Evolutionary conservation across 2,113 vertebrate genomes (phyloP).

Genomic region (Petroica traversi): DNA sequence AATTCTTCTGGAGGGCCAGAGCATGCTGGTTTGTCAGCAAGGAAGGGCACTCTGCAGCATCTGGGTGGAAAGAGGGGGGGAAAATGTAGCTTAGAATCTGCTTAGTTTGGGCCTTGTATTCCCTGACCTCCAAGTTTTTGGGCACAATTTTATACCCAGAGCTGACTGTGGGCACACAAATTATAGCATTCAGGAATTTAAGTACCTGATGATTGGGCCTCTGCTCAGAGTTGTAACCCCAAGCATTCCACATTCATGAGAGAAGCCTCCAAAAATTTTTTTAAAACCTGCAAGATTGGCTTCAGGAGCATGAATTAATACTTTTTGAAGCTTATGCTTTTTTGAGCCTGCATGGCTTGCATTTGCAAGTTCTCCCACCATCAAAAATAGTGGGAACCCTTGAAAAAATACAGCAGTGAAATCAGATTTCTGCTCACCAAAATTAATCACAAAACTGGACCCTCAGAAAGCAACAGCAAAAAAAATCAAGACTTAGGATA

Average conservation of each 20-base stretch:
- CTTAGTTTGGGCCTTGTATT: conserved; percentile 38
- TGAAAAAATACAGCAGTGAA: not conserved
- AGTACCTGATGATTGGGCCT: conserved; percentile 66
- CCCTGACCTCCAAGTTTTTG: conserved; percentile 49
- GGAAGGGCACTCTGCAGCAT: not conserved
- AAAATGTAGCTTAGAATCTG: not conserved
- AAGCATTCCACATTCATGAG: conserved; percentile 62
- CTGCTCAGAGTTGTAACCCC: conserved; percentile 37
- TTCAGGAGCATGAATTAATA: conserved; percentile 32
- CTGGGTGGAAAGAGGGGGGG: not conserved
- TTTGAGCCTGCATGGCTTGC: not conserved
- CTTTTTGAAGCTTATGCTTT: conserved; percentile 2
- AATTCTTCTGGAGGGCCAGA: not conserved
- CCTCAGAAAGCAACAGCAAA: not conserved
- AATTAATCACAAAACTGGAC: not conserved
- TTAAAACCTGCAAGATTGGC: not conserved
- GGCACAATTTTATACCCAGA: conserved; percentile 56
- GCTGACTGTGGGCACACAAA: conserved; percentile 60
- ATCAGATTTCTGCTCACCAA: not conserved
- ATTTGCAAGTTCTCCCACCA: not conserved
- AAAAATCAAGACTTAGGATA: not conserved
- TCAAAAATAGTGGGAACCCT: not conserved
- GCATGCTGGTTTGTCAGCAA: not conserved
- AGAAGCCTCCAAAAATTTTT: not conserved
- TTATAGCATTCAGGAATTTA: conserved; percentile 61